Percentiles rank a stretch among this genome's conserved stretches.
These are phyloP conservation scores for Zophobas morio DNA, from an alignment of 1,140 invertebrate genomes.

Conservation along the genomic window DNA sequence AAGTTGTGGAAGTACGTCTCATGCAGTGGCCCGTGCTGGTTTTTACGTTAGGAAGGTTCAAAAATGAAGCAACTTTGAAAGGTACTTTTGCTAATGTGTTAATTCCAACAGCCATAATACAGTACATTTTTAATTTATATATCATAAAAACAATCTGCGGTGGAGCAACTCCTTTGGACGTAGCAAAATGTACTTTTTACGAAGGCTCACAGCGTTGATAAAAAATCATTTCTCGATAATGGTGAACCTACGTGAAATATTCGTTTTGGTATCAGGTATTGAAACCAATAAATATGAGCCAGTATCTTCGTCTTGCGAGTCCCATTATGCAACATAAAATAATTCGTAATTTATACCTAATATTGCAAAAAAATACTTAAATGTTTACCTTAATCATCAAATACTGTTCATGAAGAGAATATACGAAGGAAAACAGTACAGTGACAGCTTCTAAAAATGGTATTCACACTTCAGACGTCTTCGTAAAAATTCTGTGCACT, in stretches of 20 bases:
- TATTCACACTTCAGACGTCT: constrained; percentile 11
- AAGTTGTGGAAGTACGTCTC: constrained; percentile 59
- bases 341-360: constrained; percentile 37
- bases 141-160: constrained; percentile 58
- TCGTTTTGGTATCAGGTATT: constrained; percentile 45
- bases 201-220: constrained; percentile 26
- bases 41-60: constrained; percentile 55
- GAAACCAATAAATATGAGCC: constrained; percentile 39
- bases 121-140: constrained; percentile 58
- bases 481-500: not conserved
- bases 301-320: constrained; percentile 46
- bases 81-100: constrained; percentile 58
- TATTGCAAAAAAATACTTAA: constrained; percentile 30
- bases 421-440: not conserved
- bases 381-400: constrained; percentile 40
- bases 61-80: constrained; percentile 55
- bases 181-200: constrained; percentile 51
- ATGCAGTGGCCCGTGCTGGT: constrained; percentile 60
- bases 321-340: constrained; percentile 51
- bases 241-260: constrained; percentile 47
- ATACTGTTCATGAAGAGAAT: not conserved
- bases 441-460: constrained; percentile 26
- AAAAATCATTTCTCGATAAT: constrained; percentile 47
- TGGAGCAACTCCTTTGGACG: constrained; percentile 43
- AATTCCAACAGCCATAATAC: constrained; percentile 50